These are phyloP conservation scores for Apteryx mantelli DNA, from an alignment of 2,113 vertebrate genomes.

Conservation along the genomic window DNA sequence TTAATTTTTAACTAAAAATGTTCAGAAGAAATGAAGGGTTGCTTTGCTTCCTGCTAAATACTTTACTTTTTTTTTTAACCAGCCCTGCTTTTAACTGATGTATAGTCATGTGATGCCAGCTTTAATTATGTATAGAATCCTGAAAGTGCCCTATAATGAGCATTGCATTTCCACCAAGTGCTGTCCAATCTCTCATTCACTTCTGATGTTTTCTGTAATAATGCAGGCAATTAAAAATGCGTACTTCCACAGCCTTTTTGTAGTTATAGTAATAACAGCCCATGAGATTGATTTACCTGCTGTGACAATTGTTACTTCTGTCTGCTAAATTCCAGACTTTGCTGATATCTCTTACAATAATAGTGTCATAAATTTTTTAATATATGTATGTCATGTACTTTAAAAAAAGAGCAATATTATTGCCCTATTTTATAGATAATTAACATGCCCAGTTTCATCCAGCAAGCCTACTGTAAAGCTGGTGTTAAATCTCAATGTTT, in stretches of 20 bases:
- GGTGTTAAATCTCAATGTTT: neutral
- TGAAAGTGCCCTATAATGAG: neutral
- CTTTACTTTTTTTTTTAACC: neutral
- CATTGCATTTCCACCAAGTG: neutral
- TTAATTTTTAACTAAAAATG: neutral
- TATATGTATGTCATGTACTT: neutral
- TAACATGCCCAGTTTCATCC: neutral
- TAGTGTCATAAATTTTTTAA: neutral
- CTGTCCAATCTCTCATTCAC: neutral
- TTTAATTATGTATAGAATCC: neutral
- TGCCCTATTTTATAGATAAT: neutral
- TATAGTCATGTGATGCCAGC: neutral
- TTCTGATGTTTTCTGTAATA: neutral
- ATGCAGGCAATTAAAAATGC: neutral
- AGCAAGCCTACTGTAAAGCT: neutral
- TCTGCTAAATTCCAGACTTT: neutral
- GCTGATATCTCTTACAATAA: neutral
- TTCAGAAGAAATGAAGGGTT: neutral
- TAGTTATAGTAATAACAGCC: neutral
- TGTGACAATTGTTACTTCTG: neutral
- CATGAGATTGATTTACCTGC: neutral
- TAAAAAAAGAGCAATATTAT: neutral
- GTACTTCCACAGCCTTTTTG: neutral
- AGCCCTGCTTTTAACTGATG: neutral
- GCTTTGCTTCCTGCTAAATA: neutral